These are phyloP conservation scores for Blastobasis adustella DNA, from an alignment of 2,888 invertebrate genomes.

Conservation along the genomic window DNA sequence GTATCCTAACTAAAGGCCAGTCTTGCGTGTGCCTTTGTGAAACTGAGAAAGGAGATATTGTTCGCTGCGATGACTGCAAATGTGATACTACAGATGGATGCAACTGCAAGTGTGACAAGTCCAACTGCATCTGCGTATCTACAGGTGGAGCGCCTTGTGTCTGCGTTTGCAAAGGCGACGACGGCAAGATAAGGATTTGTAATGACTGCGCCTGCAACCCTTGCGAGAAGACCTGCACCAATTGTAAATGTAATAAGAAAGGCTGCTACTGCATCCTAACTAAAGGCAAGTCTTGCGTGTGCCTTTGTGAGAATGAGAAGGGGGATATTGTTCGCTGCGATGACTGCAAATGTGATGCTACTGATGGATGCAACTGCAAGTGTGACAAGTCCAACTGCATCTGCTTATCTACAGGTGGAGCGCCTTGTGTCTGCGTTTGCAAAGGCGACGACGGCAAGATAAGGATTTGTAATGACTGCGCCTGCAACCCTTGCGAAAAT, in stretches of 20 bases:
- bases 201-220: conserved; percentile 14
- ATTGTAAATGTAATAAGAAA: conserved; percentile 12
- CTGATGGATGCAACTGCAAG: conserved; percentile 13
- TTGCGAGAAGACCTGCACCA: not conserved
- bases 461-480: conserved; percentile 6
- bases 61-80: conserved; percentile 24
- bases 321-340: conserved; percentile 22
- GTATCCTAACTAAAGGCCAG: conserved; percentile 22
- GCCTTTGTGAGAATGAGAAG: conserved; percentile 20
- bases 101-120: conserved; percentile 20
- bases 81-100: conserved; percentile 13
- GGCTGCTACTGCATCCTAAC: conserved; percentile 20
- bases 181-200: conserved; percentile 21
- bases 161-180: conserved; percentile 23
- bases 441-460: conserved; percentile 21
- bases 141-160: conserved; percentile 25
- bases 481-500: conserved; percentile 5
- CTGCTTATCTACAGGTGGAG: conserved; percentile 29
- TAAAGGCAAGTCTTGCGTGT: conserved; percentile 25
- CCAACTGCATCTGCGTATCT: conserved; percentile 32
- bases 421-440: conserved; percentile 23
- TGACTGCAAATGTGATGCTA: conserved; percentile 22
- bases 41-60: conserved; percentile 20
- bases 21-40: conserved; percentile 26
- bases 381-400: conserved; percentile 28